Percentiles rank a stretch among this genome's conserved stretches.
phyloP scores from a whole-genome alignment of 2,888 invertebrate genomes.

The Cerastis rubricosa region DNA sequence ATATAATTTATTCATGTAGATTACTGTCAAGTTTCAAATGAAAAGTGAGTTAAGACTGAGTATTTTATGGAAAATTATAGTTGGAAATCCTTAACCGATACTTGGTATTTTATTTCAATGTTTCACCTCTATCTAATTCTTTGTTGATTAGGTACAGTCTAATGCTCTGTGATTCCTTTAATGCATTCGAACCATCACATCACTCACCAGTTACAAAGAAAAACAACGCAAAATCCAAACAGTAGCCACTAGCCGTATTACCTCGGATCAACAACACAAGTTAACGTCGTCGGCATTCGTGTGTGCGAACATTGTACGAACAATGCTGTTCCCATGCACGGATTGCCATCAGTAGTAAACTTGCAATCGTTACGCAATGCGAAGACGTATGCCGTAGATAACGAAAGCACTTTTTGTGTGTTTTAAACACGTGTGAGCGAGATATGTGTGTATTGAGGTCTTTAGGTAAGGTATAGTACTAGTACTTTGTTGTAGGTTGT shows the following conservation, averaged over 20 bases:
- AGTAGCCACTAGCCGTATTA: slow-evolving; percentile 77
- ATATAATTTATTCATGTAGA: neutral
- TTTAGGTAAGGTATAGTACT: slow-evolving; percentile 72
- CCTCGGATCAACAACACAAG: slow-evolving; percentile 77
- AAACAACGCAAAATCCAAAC: slow-evolving; percentile 52
- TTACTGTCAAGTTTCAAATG: neutral
- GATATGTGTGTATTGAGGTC: slow-evolving; percentile 83
- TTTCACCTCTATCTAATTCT: neutral
- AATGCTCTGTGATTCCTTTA: neutral
- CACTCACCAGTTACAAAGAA: slow-evolving; percentile 28
- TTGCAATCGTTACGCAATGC: slow-evolving; percentile 85
- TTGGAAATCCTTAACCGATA: neutral
- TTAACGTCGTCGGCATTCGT: slow-evolving; percentile 81
- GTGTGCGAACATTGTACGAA: slow-evolving; percentile 84
- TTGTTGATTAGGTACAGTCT: neutral
- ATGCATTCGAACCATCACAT: neutral
- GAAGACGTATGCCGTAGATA: slow-evolving; percentile 85
- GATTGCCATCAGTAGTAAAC: slow-evolving; percentile 87
- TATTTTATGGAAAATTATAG: neutral
- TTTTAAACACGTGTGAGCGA: slow-evolving; percentile 83
- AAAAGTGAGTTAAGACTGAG: neutral
- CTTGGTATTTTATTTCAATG: neutral
- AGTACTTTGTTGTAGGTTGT: slow-evolving; percentile 38
- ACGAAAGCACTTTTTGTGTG: slow-evolving; percentile 86
- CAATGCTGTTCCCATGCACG: slow-evolving; percentile 86